phyloP scores from a whole-genome alignment of 1,140 invertebrate species.

The Parasteatoda tepidariorum region DNA sequence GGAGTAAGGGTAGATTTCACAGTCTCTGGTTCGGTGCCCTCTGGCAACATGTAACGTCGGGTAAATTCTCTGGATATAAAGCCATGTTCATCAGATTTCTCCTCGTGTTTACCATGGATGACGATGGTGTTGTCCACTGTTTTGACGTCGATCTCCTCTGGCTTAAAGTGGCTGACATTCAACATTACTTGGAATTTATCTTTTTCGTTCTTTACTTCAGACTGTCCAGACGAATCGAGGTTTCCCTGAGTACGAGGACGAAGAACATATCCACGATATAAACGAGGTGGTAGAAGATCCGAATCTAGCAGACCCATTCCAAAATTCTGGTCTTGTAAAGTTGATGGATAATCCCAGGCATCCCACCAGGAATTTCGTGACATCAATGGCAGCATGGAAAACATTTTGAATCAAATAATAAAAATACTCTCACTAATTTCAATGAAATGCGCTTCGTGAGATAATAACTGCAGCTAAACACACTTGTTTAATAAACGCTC shows the following conservation, averaged over 20 bases:
- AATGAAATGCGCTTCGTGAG: too few species aligned
- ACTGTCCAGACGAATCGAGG: not conserved
- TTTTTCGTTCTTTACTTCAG: not conserved
- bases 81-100: conserved; percentile 72
- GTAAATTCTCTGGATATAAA: conserved; percentile 83
- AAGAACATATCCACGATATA: conserved; percentile 52
- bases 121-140: conserved; percentile 67
- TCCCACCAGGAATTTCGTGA: conserved; percentile 39
- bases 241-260: conserved; percentile 42
- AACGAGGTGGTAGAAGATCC: conserved; percentile 51
- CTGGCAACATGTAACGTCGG: conserved; percentile 75
- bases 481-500: too few species aligned
- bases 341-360: conserved; percentile 42
- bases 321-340: conserved; percentile 64
- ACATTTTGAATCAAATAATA: too few species aligned
- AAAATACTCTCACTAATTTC: too few species aligned
- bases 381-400: not conserved
- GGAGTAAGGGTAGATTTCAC: conserved; percentile 80
- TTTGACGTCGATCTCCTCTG: conserved; percentile 62
- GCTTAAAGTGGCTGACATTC: not conserved
- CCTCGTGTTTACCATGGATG: conserved; percentile 67
- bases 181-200: not conserved
- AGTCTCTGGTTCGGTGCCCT: conserved; percentile 74
- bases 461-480: too few species aligned
- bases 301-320: conserved; percentile 62